These are phyloP conservation scores for Drosophila atroscutellata DNA, from an alignment of 2,888 invertebrate species.

Conservation along the genomic window DNA sequence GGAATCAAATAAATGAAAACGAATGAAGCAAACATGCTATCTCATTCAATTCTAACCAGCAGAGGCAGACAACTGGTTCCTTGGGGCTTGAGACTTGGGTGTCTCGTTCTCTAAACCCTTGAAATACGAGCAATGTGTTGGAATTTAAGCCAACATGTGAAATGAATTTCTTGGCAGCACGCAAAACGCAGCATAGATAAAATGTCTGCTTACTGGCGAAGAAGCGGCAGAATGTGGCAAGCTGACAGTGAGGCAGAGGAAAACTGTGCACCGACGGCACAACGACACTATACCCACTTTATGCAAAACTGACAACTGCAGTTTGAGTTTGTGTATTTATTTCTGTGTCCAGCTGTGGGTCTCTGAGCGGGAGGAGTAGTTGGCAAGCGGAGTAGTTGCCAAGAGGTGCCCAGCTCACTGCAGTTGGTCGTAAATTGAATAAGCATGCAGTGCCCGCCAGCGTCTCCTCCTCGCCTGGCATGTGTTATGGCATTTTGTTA, in stretches of 20 bases:
- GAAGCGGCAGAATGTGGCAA: background rate
- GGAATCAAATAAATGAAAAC: conserved; percentile 59
- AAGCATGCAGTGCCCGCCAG: conserved; percentile 31
- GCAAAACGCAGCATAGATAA: conserved; percentile 33
- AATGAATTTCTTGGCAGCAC: conserved; percentile 58
- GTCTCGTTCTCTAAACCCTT: conserved; percentile 20
- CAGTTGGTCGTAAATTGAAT: conserved; percentile 73
- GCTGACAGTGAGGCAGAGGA: background rate
- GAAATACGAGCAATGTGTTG: conserved; percentile 53
- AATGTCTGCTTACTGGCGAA: conserved; percentile 13
- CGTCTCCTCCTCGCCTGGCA: conserved; percentile 18
- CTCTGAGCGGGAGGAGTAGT: background rate
- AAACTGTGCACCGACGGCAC: conserved; percentile 1
- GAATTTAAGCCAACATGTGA: conserved; percentile 61
- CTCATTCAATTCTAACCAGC: conserved; percentile 50
- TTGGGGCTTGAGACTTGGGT: background rate
- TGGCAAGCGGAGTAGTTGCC: background rate
- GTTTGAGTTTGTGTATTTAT: conserved; percentile 15
- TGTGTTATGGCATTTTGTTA: conserved; percentile 49
- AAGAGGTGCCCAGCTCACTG: conserved; percentile 28
- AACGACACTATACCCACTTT: conserved; percentile 40
- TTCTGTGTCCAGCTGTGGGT: conserved; percentile 21
- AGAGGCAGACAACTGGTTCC: background rate
- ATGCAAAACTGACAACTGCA: conserved; percentile 55
- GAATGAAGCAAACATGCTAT: conserved; percentile 53